These are phyloP conservation scores for Brachionus sp. DNA, from an alignment of 1,140 invertebrate genomes.

Conservation along the genomic window DNA sequence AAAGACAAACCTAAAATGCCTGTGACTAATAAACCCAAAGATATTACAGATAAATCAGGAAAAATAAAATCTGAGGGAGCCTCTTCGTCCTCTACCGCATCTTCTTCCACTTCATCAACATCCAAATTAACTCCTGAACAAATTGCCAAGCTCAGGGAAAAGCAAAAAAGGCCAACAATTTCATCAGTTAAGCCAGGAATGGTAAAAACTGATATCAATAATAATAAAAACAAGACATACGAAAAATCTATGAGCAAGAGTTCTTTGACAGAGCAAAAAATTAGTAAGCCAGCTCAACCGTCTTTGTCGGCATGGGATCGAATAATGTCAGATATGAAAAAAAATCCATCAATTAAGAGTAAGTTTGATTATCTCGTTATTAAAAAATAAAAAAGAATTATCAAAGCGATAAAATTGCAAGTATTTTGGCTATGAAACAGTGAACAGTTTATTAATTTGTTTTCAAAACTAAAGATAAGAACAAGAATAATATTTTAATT, in stretches of 20 bases:
- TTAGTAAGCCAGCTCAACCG: background rate
- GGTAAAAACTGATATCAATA: background rate
- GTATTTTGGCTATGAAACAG: no score
- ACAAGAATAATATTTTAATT: no score
- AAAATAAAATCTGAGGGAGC: background rate
- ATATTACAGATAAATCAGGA: background rate
- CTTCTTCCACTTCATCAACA: background rate
- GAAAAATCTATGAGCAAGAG: background rate
- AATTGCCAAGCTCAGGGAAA: slow-evolving; percentile 41
- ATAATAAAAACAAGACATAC: slow-evolving; percentile 2
- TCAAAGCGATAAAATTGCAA: no score
- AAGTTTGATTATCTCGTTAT: background rate
- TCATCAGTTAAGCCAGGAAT: background rate
- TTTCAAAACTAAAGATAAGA: no score
- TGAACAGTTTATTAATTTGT: no score
- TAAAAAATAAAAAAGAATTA: no score
- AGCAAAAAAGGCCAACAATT: background rate
- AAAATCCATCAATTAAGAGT: slow-evolving; percentile 3
- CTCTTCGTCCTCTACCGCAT: background rate
- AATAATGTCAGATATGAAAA: slow-evolving; percentile 43
- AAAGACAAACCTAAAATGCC: slow-evolving; percentile 2
- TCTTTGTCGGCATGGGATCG: slow-evolving; percentile 34
- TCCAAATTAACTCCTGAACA: slow-evolving; percentile 37
- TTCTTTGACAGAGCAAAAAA: background rate
- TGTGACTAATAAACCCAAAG: background rate